Evolutionary conservation across 2,113 vertebrate species (phyloP), one percentile per base, ranked within the genome.

Genomic region (Chlorodrepanis virens): DNA sequence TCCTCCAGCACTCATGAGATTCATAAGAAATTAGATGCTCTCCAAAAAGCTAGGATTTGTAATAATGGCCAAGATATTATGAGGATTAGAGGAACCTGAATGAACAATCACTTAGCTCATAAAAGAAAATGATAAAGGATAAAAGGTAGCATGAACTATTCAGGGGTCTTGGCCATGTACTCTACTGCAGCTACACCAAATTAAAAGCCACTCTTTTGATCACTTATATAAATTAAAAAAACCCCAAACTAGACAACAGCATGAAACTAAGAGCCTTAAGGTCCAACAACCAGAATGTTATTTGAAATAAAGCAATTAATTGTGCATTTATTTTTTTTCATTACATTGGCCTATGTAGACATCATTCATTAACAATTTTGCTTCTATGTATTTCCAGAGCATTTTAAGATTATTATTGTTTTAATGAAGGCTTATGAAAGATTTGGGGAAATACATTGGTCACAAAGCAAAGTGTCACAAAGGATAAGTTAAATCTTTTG

Each of bases 91-190:
- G 86, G 87, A 97, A 95, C 97, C 63, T 91, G 81, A 96, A 95
- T 96, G 97, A 98, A 97, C 94, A 97, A 97, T 98, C 96, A 97
- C 95, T 97, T 67, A 94, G 95, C 96, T 98, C 96, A 96, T 96
- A 96, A 96, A 90, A 96, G 94, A 95, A 97, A 97, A 97, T 91
- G 16, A 95, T 94, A 91, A 97, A 95, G 56, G 80, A 97, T 96
- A 95, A 97, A 97, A 97, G 69, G 53, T 69, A 94, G 71, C 63
- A 90, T 97, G 97, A 97, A 89, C 83, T 96, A 35, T 95, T 95
- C 72, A 91, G 81, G 9, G 81, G 85, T 94, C 87, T 89, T 70
- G 86, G 71, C 54, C 33, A 54, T 54, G 83, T 82, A 28, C 35
- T 94, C 18, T 87, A 54, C 37, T 83, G 69, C 18, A 96, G 80